Evolutionary conservation across 37 sponge, comb jelly and placozoan species (phyloP), one percentile per base, ranked within the genome.

Genomic region (Mnemiopsis leidyi): DNA sequence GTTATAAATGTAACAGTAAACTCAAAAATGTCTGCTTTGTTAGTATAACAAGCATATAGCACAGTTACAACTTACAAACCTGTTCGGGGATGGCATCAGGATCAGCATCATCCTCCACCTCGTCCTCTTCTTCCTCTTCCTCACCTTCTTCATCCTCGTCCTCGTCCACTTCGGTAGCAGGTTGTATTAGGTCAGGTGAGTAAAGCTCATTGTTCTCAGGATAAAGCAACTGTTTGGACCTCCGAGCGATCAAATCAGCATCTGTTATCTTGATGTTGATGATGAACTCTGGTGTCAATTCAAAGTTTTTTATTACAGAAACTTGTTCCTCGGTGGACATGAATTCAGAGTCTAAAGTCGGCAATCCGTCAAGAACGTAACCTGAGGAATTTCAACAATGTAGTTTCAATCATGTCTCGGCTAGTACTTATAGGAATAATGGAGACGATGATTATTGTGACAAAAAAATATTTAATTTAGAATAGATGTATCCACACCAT

Each of bases 361-460:
- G 99, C 33, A 98, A 20, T 23, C 97, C 95, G 76, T 98, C 99
- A 68, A 98, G 48, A 5, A 98, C 97, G 94, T 98, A 98, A 0
- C 99, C 99, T 94, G 92, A 18, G 23, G n/a, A 38, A 39, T 24
- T 28, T 23, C 30, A 71, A 29, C 21, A 71, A n/a, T 71, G 30
- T 5, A 29, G n/a, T 29, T 71, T n/a, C 30, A 5, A n/a, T n/a
- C n/a, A n/a, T n/a, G n/a, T n/a, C n/a, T n/a, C n/a, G n/a, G n/a
- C n/a, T n/a, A n/a, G n/a, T n/a, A n/a, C n/a, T n/a, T n/a, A n/a
- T n/a, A n/a, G n/a, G n/a, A n/a, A n/a, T n/a, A n/a, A n/a, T n/a
- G n/a, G n/a, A 39, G 5, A 76, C 26, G 24, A 79, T 26, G 83
- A 48, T 48, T 13, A 13, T 48, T 5, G 36, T 26, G 36, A 69